A percentile compares a stretch with the other conserved stretches of the same genome.
Conservation (phyloP, 2,797 vertebrate species). For the Novumbra hubbsi region DNA sequence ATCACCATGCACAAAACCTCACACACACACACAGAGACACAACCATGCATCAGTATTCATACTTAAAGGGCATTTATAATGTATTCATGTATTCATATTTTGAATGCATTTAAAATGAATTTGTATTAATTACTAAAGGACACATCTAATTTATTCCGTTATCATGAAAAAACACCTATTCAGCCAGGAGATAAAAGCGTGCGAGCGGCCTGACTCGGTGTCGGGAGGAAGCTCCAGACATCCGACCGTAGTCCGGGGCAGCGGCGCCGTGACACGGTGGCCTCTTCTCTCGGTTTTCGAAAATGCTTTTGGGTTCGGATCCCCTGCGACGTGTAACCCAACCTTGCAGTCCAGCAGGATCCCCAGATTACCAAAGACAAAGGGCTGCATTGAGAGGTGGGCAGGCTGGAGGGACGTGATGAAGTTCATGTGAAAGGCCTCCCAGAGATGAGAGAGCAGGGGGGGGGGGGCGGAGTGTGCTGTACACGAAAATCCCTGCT, state of each 20-base stretch:
- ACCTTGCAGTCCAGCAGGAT: constrained; percentile 72
- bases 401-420: constrained; percentile 67
- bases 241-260: constrained; percentile 26
- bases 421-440: constrained; percentile 73
- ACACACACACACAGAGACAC: constrained; percentile 6
- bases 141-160: constrained; percentile 17
- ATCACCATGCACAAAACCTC: neutral
- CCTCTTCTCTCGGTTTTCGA: constrained; percentile 66
- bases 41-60: neutral
- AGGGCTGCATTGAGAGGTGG: constrained; percentile 71
- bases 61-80: neutral
- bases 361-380: constrained; percentile 73
- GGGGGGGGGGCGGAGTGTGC: neutral
- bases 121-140: neutral
- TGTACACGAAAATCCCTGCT: neutral
- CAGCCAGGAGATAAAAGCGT: constrained; percentile 48
- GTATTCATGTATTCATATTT: neutral
- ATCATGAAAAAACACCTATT: constrained; percentile 38
- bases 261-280: constrained; percentile 64
- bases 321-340: constrained; percentile 73
- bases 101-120: neutral
- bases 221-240: constrained; percentile 58
- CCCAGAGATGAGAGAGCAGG: constrained; percentile 63
- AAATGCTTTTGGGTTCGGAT: constrained; percentile 72
- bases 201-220: constrained; percentile 60